A percentile compares a stretch with the other conserved stretches of the same genome.
Conservation (phyloP, 1,140 invertebrate genomes). For the Sinella curviseta region DNA sequence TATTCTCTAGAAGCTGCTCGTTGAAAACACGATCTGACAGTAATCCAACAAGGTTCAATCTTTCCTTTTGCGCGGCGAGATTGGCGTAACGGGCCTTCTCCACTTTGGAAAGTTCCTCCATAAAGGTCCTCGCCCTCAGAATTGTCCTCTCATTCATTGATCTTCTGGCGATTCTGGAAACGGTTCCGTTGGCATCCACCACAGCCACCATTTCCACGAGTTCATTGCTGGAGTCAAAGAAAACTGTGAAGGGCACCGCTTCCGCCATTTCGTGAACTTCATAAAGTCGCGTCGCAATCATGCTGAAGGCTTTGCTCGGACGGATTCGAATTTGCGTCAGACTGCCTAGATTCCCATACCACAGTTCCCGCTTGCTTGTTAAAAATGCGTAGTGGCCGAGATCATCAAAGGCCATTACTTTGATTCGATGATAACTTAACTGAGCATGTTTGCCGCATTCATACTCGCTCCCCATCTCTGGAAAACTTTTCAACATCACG, state of each 20-base stretch:
- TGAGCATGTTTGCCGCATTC: not conserved
- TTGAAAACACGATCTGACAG: too few relatives aligned
- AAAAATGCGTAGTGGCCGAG: conserved; percentile 3
- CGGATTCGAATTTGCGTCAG: not conserved
- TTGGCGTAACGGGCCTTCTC: not conserved
- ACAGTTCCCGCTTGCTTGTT: conserved; percentile 9
- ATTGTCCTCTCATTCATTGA: not conserved
- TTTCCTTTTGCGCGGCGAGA: not conserved
- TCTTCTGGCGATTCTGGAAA: not conserved
- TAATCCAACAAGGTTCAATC: too few relatives aligned
- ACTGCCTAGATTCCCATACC: conserved; percentile 11
- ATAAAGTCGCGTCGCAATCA: not conserved
- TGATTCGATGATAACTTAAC: not conserved
- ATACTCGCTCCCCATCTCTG: not conserved
- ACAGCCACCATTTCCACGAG: conserved; percentile 7
- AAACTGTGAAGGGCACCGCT: not conserved
- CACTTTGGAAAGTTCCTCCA: not conserved
- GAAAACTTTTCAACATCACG: not conserved
- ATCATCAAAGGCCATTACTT: conserved; percentile 1
- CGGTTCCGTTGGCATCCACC: not conserved
- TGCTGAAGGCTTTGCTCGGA: not conserved
- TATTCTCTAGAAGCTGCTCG: not conserved
- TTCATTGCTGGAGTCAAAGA: not conserved
- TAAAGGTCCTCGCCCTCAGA: not conserved
- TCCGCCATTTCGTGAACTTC: not conserved